Base-by-base conservation (phyloP, 2,113 vertebrate species). In the Syngnathus typhle region DNA sequence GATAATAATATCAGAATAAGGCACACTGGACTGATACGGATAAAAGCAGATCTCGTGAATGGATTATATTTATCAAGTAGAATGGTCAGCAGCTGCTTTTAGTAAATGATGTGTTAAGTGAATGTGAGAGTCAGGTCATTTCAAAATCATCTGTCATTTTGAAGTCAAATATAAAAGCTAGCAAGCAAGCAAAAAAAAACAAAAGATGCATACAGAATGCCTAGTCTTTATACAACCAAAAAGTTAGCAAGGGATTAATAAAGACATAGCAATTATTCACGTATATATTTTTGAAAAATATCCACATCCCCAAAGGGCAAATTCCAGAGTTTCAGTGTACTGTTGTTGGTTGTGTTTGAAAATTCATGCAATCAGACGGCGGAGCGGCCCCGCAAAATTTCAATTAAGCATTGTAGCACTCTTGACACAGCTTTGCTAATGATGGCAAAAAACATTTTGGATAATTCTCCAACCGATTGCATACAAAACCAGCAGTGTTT, bases 211-310 rank as follows among this genome's bases (percentile, higher is more conserved):
- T 10, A 55, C 23, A 21, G 4, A 11, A 55, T 27, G 52, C 21
- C 10, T 13, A 55, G n/a, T n/a, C 19, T 52, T 52, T n/a, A 21
- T 19, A 51, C 47, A 51, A 51, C 6, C 47, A 51, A 51, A 18
- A 19, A 27, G 52, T 23, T 9, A 9, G 52, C 27, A 3, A 10
- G 9, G 21, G 52, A 23, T 54, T 54, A 27, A 23, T 27, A 6
- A 52, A 55, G 27, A 47, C 46, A 18, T 46, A 54, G 52, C 52
- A 54, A 27, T 13, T 55, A 55, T 11, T 27, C 11, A 55, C 27
- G 52, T 55, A 27, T 55, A 27, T 55, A 55, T 21, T 55, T 55
- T 27, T 55, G 52, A 55, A 55, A 55, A 55, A 55, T 55, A 5
- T 55, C 9, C n/a, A 54, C n/a, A 51, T 46, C 44, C 44, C 13